Base-by-base conservation (phyloP, 2,888 invertebrate genomes). In the Alentia gelatinosa region DNA sequence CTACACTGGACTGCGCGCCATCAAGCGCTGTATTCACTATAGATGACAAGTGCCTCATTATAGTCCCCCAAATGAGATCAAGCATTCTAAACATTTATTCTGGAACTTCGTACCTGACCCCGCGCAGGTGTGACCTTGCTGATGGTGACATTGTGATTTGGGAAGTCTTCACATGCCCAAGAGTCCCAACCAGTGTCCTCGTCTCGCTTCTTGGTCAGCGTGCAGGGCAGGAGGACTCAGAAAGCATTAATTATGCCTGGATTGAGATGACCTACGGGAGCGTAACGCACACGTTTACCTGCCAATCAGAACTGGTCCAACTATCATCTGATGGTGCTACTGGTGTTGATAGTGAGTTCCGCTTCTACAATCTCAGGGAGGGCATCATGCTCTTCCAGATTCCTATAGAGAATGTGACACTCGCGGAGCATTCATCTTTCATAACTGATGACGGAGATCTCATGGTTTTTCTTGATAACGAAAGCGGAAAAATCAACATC, bases 341-440 rank as follows among this genome's bases (percentile, higher is more conserved):
- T 19, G 86, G 86, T 42, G 86, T 86, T 1, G 86, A 86, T 47
- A 86, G 86, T 19, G 86, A 86, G 30, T 86, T 86, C 86, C 30
- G 86, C 42, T 86, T 86, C 86, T 86, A 86, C 86, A 47, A 86
- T 23, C 23, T 86, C 33, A 26, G 23, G 1, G 50, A 47, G 19
- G 86, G 86, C 42, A 86, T 26, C n/a, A 30, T 42, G 42, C 86
- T 86, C 26, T 86, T 86, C 35, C 86, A 86, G 35, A 35, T 86
- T 1, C 86, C 42, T 19, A 40, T 33, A 0, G 33, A 86, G 19
- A 47, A 86, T 30, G 26, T 86, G 7, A 47, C 42, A 1, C 47
- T 86, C 1, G 47, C 47, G 1, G 86, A 86, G 30, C 47, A 86
- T n/a, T 26, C 86, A 9, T 86, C 86, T 1, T 86, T 47, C 30